Conservation (phyloP, 2,888 invertebrate species). For the Brachylomia viminalis region DNA sequence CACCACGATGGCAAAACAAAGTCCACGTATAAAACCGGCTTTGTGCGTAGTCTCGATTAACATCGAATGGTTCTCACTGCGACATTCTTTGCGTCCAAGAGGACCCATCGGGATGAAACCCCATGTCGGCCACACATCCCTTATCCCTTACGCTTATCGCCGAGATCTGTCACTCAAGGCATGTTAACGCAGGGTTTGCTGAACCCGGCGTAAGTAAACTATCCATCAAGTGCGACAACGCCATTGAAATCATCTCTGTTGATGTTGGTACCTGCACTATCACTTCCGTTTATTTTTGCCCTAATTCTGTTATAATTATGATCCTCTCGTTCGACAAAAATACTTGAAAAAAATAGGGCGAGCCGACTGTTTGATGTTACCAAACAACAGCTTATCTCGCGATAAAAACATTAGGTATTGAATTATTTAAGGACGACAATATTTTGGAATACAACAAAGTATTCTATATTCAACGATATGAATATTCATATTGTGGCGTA, state of each 20-base stretch:
- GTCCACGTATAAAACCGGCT: too few relatives aligned
- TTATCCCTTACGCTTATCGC: too few relatives aligned
- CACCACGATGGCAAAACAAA: too few relatives aligned
- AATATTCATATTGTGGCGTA: constrained; percentile 12
- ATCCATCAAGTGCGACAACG: constrained; percentile 1
- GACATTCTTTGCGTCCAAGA: not conserved
- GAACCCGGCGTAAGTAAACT: too few relatives aligned
- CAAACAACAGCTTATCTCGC: not conserved
- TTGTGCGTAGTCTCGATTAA: not conserved
- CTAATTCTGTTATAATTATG: not conserved
- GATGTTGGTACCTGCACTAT: not conserved
- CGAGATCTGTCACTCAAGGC: too few relatives aligned
- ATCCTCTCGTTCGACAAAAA: not conserved
- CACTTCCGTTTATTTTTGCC: not conserved
- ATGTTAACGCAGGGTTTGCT: too few relatives aligned
- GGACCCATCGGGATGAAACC: not conserved
- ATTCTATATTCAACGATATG: not conserved
- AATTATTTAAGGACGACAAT: not conserved
- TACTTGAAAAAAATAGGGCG: constrained; percentile 4
- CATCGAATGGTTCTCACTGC: not conserved
- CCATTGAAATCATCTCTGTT: not conserved
- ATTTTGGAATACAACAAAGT: not conserved
- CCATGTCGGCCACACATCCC: not conserved
- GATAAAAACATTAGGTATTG: not conserved
- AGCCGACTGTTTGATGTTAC: not conserved